Evolutionary conservation across 2,113 vertebrate genomes (phyloP).

Genomic region (Echinops telfairi): DNA sequence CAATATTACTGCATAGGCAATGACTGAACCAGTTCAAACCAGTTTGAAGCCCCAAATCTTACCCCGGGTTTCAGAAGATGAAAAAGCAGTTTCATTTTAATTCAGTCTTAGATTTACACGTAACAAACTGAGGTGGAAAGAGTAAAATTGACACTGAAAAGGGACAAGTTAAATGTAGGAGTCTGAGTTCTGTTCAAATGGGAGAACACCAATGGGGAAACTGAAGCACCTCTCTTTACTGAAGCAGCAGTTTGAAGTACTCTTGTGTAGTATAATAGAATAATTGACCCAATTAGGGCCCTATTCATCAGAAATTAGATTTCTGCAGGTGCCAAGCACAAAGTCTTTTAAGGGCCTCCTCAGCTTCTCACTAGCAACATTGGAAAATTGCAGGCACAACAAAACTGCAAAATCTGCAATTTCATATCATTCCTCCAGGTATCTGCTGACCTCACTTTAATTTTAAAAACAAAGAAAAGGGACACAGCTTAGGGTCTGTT

Average conservation of each 20-base stretch:
- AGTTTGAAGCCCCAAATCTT: background rate
- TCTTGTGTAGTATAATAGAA: slow-evolving; percentile 76
- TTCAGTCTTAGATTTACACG: background rate
- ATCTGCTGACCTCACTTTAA: slow-evolving; percentile 72
- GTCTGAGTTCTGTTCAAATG: slow-evolving; percentile 63
- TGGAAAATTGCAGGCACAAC: slow-evolving; percentile 74
- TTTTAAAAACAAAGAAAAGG: slow-evolving; percentile 69
- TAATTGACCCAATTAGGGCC: slow-evolving; percentile 80
- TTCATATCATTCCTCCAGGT: slow-evolving; percentile 72
- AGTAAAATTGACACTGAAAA: slow-evolving; percentile 56
- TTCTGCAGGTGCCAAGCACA: slow-evolving; percentile 78
- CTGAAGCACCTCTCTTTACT: slow-evolving; percentile 74
- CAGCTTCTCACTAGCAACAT: slow-evolving; percentile 67
- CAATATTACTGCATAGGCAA: background rate
- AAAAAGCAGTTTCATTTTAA: background rate
- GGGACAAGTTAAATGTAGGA: slow-evolving; percentile 72
- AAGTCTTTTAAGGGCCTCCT: slow-evolving; percentile 75
- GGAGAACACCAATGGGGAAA: slow-evolving; percentile 37
- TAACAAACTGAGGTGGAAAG: background rate
- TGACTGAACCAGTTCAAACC: background rate
- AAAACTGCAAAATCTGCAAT: slow-evolving; percentile 74
- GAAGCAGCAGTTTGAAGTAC: slow-evolving; percentile 77
- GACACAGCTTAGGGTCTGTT: slow-evolving; percentile 44
- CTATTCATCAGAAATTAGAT: slow-evolving; percentile 76
- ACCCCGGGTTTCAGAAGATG: background rate